Base-by-base conservation (phyloP, 2,797 vertebrate species). In the Melanotaenia pygmaea region DNA sequence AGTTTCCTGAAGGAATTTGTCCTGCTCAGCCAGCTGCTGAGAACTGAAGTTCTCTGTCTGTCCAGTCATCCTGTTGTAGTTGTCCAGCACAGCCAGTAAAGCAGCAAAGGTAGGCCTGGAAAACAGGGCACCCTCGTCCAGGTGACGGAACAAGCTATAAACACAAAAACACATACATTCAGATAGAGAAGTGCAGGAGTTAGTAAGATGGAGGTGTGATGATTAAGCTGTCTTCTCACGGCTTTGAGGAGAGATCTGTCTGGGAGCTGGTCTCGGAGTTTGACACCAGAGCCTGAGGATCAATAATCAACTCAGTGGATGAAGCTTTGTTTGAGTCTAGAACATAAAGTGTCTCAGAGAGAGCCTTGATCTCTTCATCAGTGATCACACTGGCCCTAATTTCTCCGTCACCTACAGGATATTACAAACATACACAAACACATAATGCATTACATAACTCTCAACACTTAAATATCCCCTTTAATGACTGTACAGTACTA, bases 291-390 rank as follows among this genome's bases (percentile, higher is more conserved):
- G 80, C 56, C 85, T 96, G 96, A 38, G 92, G 77, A 66, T 94
- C 80, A 18, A 96, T 85, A 60, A 82, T 64, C 69, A 96, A 34
- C 77, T 95, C 76, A 2, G 85, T 91, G 34, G 69, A 47, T 1
- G 90, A 89, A 43, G 95, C 95, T 67, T 89, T 95, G 91, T 96
- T 96, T 4, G 80, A 88, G 59, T 96, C 96, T 84, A 95, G 80
- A 51, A 22, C 22, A 5, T 90, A 95, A 59, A 96, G 85, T 0
- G 62, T 53, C 82, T 96, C 95, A 32, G 95, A 94, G 51, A 96
- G 0, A 16, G 77, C 16, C 79, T 89, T 89, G 74, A 96, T 87
- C 71, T 96, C 95, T 53, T 77, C 50, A 22, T 96, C 93, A 7
- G 89, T 87, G 72, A 93, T 89, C 14, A 13, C 59, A 5, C 5